phyloP scores from a whole-genome alignment of 2,888 invertebrate genomes.

The Lordiphosa andalusiaca region DNA sequence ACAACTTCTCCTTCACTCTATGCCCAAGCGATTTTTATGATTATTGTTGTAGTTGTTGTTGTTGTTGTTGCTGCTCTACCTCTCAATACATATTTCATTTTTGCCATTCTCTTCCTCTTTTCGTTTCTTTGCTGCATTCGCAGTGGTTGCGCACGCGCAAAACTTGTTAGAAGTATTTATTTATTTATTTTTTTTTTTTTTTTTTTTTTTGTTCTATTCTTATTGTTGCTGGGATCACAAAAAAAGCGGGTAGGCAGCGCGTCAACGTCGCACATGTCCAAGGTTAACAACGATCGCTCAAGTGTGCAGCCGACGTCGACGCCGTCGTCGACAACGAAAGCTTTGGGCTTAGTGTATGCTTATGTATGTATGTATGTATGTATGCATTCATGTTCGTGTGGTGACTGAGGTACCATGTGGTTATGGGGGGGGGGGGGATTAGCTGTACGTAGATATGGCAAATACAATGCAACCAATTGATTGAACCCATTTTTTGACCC shows the following conservation, averaged over 20 bases:
- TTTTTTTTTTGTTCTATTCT: slow-evolving; percentile 41
- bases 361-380: too few species aligned
- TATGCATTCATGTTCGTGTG: too few species aligned
- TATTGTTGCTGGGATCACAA: slow-evolving; percentile 10
- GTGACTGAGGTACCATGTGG: too few species aligned
- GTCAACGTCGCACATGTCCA: slow-evolving; percentile 41
- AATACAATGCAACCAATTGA: too few species aligned
- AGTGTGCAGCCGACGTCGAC: slow-evolving; percentile 32
- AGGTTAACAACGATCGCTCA: slow-evolving; percentile 53
- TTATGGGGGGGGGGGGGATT: too few species aligned
- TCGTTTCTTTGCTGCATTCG: slow-evolving; percentile 35
- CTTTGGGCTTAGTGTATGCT: too few species aligned
- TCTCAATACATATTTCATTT: slow-evolving; percentile 3
- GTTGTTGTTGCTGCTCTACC: slow-evolving; percentile 7
- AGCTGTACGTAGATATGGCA: too few species aligned
- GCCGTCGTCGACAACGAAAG: too few species aligned
- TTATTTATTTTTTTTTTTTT: slow-evolving; percentile 9
- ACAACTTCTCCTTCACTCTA: too few species aligned
- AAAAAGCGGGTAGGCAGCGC: slow-evolving; percentile 24
- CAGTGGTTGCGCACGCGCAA: slow-evolving; percentile 56
- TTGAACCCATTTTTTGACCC: background rate
- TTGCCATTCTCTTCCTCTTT: background rate
- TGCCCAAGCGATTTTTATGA: background rate
- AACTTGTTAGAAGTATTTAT: slow-evolving; percentile 49
- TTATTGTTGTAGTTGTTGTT: slow-evolving; percentile 2